phyloP scores from a whole-genome alignment of 2,888 invertebrate species.

The Rosalia funebris region DNA sequence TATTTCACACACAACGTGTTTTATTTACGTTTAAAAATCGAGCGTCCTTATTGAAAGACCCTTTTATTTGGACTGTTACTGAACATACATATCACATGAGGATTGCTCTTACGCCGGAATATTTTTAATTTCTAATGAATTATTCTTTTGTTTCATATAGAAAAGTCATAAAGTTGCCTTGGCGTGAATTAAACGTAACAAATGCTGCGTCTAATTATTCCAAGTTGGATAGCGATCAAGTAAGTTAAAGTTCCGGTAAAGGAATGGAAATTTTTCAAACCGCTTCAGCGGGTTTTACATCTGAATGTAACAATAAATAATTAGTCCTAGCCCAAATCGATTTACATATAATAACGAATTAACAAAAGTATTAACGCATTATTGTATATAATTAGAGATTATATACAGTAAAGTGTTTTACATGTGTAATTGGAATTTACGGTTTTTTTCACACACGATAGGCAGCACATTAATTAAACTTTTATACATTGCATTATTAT shows the following conservation, averaged over 20 bases:
- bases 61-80: no score
- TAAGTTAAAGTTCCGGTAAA: conserved; percentile 34
- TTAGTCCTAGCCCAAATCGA: conserved; percentile 52
- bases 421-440: conserved; percentile 28
- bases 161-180: no score
- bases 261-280: conserved; percentile 43
- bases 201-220: conserved; percentile 35
- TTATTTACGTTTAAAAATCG: no score
- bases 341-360: conserved; percentile 54
- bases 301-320: conserved; percentile 55
- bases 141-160: no score
- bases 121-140: no score
- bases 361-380: conserved; percentile 36
- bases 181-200: conserved; percentile 10
- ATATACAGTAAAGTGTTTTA: conserved; percentile 25
- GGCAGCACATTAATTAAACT: conserved; percentile 3
- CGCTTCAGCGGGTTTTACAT: conserved; percentile 52
- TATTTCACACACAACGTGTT: no score
- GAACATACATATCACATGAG: no score
- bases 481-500: neutral
- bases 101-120: no score
- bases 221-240: conserved; percentile 35
- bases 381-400: conserved; percentile 30
- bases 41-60: no score
- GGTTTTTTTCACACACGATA: conserved; percentile 28